Base-by-base conservation (phyloP, 1,140 invertebrate genomes). In the Lepidurus apus region DNA sequence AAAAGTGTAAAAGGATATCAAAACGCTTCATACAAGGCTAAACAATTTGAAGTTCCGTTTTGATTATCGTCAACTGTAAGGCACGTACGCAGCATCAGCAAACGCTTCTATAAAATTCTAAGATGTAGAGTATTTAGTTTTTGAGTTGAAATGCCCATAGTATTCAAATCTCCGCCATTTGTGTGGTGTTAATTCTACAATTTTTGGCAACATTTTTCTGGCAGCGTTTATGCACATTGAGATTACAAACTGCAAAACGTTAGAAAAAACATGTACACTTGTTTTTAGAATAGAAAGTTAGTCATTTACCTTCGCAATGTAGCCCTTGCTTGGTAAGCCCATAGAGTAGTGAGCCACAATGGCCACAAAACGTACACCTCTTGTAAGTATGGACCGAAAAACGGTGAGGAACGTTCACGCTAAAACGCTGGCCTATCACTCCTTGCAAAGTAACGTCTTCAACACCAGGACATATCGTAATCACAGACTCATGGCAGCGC, bases 191-290 rank as follows among this genome's bases (percentile, higher is more conserved):
- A 83, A 98, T 97, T 81, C 98, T 97, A 87, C 98, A 99, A 86
- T 98, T 99, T 86, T 99, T 99, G 47, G 98, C 96, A 53, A 99
- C 97, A 88, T 99, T 99, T 87, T 96, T 97, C 86, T 98, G 93
- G 86, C 98, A 99, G 80, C 97, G 90, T 87, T 99, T 99, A 88
- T 99, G 98, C 78, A 99, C 96, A 87, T 99, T 99, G 89, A 99
- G 92, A 82, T 91, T 93, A 86, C 98, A 99, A 81, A 91, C 95
- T 93, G 85, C 26, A 34, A 82, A 77, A 79, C 13, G 1, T 17
- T 79, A 53, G 0, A 77, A 13, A 79, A 47, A 74, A 76, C n/a
- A 7, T 43, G 8, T 24, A 44, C 0, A 26, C 44, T 34, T 34
- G 26, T 34, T 34, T 34, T 34, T 34, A 34, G 2, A 76, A 11